Base-by-base conservation (phyloP, 2,888 invertebrate species). In the Desoria tigrina region DNA sequence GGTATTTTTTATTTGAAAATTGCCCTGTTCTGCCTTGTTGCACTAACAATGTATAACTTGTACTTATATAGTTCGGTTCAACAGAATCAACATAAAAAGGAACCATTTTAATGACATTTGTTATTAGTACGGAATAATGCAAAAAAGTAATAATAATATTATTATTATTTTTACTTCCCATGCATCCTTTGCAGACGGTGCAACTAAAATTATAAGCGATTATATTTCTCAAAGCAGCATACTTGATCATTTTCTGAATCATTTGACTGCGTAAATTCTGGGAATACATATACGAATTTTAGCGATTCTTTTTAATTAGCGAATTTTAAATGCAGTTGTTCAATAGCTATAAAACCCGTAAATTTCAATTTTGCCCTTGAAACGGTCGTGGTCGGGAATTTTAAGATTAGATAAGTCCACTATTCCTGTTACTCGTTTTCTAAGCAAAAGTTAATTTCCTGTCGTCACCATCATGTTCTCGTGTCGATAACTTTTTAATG, bases 1-100 rank as follows among this genome's bases (percentile, higher is more conserved):
- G 42, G 37, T 37, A n/a, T n/a, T 21, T 57, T 57, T 57, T 39
- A 57, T 57, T 57, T 57, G 39, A 42, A 57, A 57, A 57, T 57
- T 57, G 42, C 56, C 42, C 39, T 57, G 56, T 57, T 57, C 37
- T 37, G 56, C 56, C 37, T 45, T 45, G 45, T 45, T 45, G 45
- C 6, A 21, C 45, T 45, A 45, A 45, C 45, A 6, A 45, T 16
- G 45, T 21, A 45, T 45, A 4, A 4, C 45, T 45, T 16, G 39
- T 16, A 11, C 39, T 39, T 39, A 11, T 11, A 9, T 39, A 16
- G 45, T 16, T 45, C 45, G n/a, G 16, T 59, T 59, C 42, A 53
- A n/a, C 59, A 59, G 42, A 64, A 53, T 28, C n/a, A 50, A 49
- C 45, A 28, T 18, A 26, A 56, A 23, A 56, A 14, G 39, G n/a